Evolutionary conservation across 2,797 vertebrate genomes (phyloP), one percentile per base, ranked within the genome.

Genomic region (Danionella dracula): DNA sequence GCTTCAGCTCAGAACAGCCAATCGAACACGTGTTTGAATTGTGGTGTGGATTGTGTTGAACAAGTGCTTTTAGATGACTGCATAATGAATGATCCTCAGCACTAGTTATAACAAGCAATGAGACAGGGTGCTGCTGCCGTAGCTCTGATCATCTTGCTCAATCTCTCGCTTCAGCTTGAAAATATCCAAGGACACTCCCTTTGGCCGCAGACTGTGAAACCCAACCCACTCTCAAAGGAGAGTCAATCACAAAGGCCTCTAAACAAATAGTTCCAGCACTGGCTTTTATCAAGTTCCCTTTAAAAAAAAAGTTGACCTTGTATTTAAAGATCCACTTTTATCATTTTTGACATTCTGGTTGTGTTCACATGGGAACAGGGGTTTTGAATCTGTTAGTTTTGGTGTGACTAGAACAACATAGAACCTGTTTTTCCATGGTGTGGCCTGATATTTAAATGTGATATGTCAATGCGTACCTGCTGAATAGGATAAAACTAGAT

Each of bases 171-270:
- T 29, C 31, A 27, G 40, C 11, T 17, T 38, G 50, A 42, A 63
- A 51, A 31, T 4, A 23, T 42, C 6, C 1, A 8, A 42, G 60
- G 66, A 65, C 69, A 66, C 61, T 53, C 68, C 61, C 41, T 37
- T 58, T 46, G 27, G 23, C 49, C 41, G 50, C 50, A 13, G 62
- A 48, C 40, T 10, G 4, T 67, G 57, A 45, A 72, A 46, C 70
- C 54, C 57, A 61, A 67, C 35, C 49, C n/a, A 32, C 27, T 67
- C 70, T 61, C 70, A 57, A 49, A 57, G 44, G 53, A 56, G 34
- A 35, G 42, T 50, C 31, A 44, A 35, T 48, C 20, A 67, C 70
- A 61, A 66, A 59, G 41, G 31, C 20, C 38, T 50, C 11, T 35
- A 61, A 37, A 45, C 67, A 69, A 38, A 16, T 38, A 61, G 35